Conservation (phyloP, 2,888 invertebrate genomes). For the Heliconius aoede region DNA sequence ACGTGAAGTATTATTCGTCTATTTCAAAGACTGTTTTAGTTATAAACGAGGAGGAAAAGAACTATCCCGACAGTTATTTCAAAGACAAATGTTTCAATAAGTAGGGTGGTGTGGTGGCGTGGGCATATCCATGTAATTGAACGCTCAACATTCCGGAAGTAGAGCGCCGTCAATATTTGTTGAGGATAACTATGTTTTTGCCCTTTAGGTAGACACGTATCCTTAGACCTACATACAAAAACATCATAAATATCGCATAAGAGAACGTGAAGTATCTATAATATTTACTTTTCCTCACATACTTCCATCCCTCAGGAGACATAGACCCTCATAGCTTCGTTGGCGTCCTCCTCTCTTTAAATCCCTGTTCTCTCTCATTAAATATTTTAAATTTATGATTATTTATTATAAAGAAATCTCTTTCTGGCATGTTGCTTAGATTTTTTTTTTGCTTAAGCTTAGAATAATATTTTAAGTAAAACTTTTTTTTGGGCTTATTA, state of each 20-base stretch:
- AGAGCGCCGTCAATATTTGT: neutral
- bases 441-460: neutral
- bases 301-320: conserved; percentile 1
- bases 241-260: neutral
- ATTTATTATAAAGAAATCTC: neutral
- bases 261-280: neutral
- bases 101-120: too few species aligned
- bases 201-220: neutral
- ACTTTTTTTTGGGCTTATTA: too few species aligned
- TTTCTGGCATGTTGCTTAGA: neutral
- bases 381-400: conserved; percentile 5
- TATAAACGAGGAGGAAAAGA: neutral
- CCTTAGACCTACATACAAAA: neutral
- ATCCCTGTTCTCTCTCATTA: too few species aligned
- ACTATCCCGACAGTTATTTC: too few species aligned
- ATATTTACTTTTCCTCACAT: conserved; percentile 5
- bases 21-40: too few species aligned
- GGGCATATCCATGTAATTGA: neutral
- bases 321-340: conserved; percentile 3
- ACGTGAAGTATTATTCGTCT: too few species aligned
- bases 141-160: neutral
- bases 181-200: neutral
- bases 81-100: neutral
- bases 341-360: conserved; percentile 2
- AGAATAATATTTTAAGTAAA: neutral